phyloP scores from a whole-genome alignment of 2,113 vertebrate genomes.

The Oenanthe oenanthe region DNA sequence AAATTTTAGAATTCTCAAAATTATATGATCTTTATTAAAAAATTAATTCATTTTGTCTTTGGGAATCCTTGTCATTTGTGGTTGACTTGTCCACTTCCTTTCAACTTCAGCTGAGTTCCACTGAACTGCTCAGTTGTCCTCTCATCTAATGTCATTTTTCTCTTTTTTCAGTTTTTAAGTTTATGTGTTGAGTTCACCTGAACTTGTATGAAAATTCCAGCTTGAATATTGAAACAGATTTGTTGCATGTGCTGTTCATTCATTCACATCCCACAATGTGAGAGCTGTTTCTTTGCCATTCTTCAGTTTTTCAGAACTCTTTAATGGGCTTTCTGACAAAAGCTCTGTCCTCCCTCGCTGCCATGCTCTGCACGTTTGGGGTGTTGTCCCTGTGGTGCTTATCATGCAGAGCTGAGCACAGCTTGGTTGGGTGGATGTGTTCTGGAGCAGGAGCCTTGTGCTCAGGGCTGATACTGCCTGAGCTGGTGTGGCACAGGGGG shows the following conservation, averaged over 20 bases:
- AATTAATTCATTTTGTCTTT: background rate
- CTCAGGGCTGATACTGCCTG: constrained; percentile 24
- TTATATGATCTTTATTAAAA: background rate
- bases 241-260: background rate
- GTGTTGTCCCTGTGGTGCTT: background rate
- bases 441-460: background rate
- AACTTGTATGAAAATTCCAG: background rate
- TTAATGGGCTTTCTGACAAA: background rate
- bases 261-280: background rate
- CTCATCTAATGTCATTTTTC: background rate
- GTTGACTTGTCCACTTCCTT: background rate
- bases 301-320: background rate
- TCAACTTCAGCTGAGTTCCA: background rate
- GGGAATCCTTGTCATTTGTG: background rate
- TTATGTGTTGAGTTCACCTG: background rate
- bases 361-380: background rate
- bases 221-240: background rate
- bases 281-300: background rate
- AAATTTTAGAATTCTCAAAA: background rate
- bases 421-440: background rate
- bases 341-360: accelerated
- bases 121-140: background rate
- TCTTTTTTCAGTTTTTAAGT: background rate
- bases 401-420: background rate
- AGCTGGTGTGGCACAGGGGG: background rate